Evolutionary conservation across 2,888 invertebrate genomes (phyloP).

Genomic region (Rotaria sp.): DNA sequence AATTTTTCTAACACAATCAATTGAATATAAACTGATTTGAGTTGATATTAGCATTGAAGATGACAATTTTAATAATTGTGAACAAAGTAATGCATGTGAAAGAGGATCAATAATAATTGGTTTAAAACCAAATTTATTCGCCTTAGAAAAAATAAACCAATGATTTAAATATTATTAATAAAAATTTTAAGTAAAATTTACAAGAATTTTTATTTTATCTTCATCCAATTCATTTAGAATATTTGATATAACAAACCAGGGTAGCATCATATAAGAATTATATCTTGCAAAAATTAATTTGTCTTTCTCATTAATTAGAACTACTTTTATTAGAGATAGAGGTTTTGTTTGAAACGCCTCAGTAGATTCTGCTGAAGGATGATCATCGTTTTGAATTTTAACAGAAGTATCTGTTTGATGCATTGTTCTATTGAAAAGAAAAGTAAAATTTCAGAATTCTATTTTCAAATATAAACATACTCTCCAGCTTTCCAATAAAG

Average conservation of each 20-base stretch:
- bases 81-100: background rate
- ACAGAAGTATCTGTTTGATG: background rate
- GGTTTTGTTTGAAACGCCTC: background rate
- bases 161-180: background rate
- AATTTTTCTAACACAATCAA: slow-evolving; percentile 14
- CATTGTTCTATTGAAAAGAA: background rate
- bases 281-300: background rate
- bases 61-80: background rate
- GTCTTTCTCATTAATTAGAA: background rate
- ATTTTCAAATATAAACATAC: background rate
- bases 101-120: background rate
- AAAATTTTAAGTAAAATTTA: background rate
- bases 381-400: background rate
- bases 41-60: background rate
- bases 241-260: background rate
- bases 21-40: background rate
- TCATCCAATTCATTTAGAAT: slow-evolving; percentile 1
- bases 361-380: background rate
- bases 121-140: background rate
- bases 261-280: background rate
- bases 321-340: background rate
- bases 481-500: background rate
- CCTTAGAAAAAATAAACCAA: background rate
- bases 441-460: too few relatives aligned
- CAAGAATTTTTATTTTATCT: background rate